A percentile compares a stretch with the other conserved stretches of the same genome.
Conservation (phyloP, 2,888 invertebrate genomes). For the Ectropis crepuscularia region DNA sequence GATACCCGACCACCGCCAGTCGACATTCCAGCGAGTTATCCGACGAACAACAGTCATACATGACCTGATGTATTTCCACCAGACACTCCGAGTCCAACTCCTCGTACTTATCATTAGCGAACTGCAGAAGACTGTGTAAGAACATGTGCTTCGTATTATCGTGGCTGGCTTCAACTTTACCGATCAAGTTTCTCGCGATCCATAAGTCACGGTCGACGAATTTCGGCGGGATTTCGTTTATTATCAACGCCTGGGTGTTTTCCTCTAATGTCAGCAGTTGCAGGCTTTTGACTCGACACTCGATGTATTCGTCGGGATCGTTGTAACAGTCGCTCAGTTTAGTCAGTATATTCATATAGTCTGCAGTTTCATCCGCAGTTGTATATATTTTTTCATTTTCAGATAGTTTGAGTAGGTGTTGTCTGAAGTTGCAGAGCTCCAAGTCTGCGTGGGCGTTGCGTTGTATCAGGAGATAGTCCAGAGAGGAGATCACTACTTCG, state of each 20-base stretch:
- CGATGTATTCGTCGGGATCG: conserved; percentile 51
- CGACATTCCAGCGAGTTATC: not conserved
- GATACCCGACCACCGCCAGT: not conserved
- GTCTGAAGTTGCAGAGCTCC: not conserved
- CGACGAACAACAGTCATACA: conserved; percentile 1
- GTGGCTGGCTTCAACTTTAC: conserved; percentile 50
- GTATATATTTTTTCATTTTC: too few species aligned
- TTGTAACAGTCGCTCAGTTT: conserved; percentile 72
- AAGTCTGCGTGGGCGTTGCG: not conserved
- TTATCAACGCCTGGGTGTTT: conserved; percentile 55
- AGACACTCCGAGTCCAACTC: not conserved
- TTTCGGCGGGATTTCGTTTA: conserved; percentile 35
- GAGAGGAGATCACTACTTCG: conserved; percentile 3
- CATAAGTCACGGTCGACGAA: not conserved
- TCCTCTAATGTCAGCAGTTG: conserved; percentile 58
- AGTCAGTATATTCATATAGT: not conserved
- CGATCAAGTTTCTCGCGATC: conserved; percentile 38
- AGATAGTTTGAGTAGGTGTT: not conserved
- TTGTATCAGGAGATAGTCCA: not conserved
- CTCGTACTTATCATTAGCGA: not conserved
- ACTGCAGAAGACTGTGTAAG: conserved; percentile 11
- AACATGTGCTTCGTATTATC: conserved; percentile 6
- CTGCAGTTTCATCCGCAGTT: not conserved
- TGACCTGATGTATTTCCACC: not conserved
- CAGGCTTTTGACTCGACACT: conserved; percentile 67